Percentiles rank a stretch among this genome's conserved stretches.
Conservation (phyloP, 2,797 vertebrate species). For the Otolemur crassicaudatus region DNA sequence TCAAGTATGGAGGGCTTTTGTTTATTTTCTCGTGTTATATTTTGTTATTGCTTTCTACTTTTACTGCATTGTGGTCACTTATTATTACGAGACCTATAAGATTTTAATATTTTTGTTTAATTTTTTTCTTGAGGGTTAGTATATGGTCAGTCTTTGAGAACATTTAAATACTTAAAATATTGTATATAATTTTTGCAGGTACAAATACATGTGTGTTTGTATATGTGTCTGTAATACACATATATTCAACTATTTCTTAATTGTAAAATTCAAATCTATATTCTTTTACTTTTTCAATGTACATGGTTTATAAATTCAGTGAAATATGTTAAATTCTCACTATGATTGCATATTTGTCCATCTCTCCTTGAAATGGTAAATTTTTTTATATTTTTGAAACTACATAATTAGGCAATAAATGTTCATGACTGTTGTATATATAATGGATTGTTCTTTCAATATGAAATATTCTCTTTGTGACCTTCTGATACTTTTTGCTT, state of each 20-base stretch:
- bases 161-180: constrained; percentile 16
- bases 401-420: not conserved
- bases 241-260: not conserved
- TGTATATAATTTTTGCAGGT: not conserved
- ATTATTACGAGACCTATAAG: not conserved
- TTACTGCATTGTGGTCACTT: not conserved
- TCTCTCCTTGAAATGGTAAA: constrained; percentile 20
- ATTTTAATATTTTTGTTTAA: not conserved
- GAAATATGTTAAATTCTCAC: constrained; percentile 9
- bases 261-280: constrained; percentile 2
- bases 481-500: not conserved
- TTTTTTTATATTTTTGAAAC: constrained; percentile 47
- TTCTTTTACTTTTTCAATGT: not conserved
- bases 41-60: constrained; percentile 29
- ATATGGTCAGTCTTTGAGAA: not conserved
- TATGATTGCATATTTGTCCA: not conserved
- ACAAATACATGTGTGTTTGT: not conserved
- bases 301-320: not conserved
- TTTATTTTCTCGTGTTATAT: not conserved
- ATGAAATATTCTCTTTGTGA: not conserved
- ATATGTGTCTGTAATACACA: not conserved
- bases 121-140: not conserved
- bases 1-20: not conserved
- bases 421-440: not conserved
- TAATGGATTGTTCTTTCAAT: constrained; percentile 25